Conservation (phyloP, 2,888 invertebrate species). For the Brachynemurus nebulosus region DNA sequence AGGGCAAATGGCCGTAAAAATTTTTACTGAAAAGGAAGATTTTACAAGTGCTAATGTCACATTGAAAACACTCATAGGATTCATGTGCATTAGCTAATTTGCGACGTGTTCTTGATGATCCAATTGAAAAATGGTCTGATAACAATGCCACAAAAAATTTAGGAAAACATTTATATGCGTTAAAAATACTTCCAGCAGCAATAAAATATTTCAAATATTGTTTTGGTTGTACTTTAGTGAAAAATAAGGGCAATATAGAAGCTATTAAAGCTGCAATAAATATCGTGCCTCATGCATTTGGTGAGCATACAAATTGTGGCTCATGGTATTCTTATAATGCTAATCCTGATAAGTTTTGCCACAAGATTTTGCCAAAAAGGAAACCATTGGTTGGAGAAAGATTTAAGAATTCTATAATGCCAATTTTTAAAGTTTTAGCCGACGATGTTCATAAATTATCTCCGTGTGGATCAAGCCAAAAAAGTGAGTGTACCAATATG, state of each 20-base stretch:
- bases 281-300: slow-evolving; percentile 14
- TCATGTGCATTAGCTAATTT: too few relatives aligned
- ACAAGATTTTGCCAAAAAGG: slow-evolving; percentile 3
- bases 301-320: slow-evolving; percentile 12
- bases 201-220: slow-evolving; percentile 15
- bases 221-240: slow-evolving; percentile 12
- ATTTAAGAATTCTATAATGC: not conserved
- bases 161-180: slow-evolving; percentile 14
- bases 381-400: not conserved
- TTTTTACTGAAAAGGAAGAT: too few relatives aligned
- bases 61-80: too few relatives aligned
- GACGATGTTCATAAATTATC: slow-evolving; percentile 14
- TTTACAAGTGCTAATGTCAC: too few relatives aligned
- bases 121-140: too few relatives aligned
- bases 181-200: slow-evolving; percentile 9
- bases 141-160: too few relatives aligned
- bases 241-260: slow-evolving; percentile 12
- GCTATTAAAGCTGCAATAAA: slow-evolving; percentile 12
- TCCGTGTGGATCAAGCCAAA: slow-evolving; percentile 15
- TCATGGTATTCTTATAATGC: slow-evolving; percentile 11
- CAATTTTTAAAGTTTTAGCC: slow-evolving; percentile 10
- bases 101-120: too few relatives aligned
- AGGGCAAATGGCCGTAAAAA: too few relatives aligned
- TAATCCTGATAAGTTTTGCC: slow-evolving; percentile 4
- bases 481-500: slow-evolving; percentile 14